phyloP scores from a whole-genome alignment of 2,888 invertebrate genomes.

The Tenodera sinensis region DNA sequence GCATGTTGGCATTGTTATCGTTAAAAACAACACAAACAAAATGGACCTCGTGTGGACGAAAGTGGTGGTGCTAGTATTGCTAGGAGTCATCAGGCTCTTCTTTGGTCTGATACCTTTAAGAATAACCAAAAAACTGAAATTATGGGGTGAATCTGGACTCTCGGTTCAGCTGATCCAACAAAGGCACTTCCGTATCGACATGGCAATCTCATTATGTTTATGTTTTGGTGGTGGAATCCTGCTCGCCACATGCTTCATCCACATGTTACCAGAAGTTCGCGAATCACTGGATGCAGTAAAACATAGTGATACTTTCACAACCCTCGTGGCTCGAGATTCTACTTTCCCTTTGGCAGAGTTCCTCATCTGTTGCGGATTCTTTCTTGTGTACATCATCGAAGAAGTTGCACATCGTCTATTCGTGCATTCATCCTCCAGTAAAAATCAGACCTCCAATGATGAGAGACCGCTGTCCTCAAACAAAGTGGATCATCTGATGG shows the following conservation, averaged over 20 bases:
- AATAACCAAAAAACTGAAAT: conserved; percentile 43
- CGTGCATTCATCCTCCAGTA: conserved; percentile 38
- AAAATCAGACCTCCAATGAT: conserved; percentile 36
- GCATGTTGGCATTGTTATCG: background rate
- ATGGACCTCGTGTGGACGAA: conserved; percentile 48
- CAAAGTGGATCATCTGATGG: background rate
- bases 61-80: conserved; percentile 47
- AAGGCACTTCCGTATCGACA: conserved; percentile 30
- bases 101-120: conserved; percentile 52
- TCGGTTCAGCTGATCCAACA: background rate
- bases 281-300: conserved; percentile 45
- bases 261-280: conserved; percentile 54
- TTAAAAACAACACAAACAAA: background rate
- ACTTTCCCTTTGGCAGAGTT: conserved; percentile 49
- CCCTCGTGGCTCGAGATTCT: conserved; percentile 28
- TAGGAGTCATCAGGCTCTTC: conserved; percentile 47
- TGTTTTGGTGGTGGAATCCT: conserved; percentile 56
- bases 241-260: conserved; percentile 56
- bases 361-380: conserved; percentile 52
- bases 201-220: conserved; percentile 37
- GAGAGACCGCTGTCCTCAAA: background rate
- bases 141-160: conserved; percentile 41
- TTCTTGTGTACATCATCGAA: conserved; percentile 53
- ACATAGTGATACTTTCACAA: conserved; percentile 19
- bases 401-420: conserved; percentile 44